phyloP scores from a whole-genome alignment of 2,888 invertebrate genomes.

The Choristoneura rosaceana region DNA sequence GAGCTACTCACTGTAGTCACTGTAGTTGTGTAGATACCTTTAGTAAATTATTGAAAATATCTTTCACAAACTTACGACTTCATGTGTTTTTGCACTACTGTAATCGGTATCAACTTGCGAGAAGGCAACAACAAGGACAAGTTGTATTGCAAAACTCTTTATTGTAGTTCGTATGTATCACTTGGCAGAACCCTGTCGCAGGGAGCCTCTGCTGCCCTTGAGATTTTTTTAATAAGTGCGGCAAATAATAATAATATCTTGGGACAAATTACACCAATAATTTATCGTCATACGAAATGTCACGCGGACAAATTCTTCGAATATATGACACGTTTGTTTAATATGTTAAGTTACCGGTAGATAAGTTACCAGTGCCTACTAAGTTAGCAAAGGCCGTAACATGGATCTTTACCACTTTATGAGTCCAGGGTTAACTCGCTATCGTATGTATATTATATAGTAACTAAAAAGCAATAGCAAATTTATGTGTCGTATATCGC shows the following conservation, averaged over 20 bases:
- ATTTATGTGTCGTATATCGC: constrained; percentile 4
- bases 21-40: too few species aligned
- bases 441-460: neutral
- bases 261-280: neutral
- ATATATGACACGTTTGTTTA: too few species aligned
- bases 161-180: too few species aligned
- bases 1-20: too few species aligned
- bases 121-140: neutral
- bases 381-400: neutral
- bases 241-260: too few species aligned
- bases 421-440: neutral
- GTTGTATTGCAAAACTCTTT: neutral
- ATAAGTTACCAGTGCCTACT: neutral
- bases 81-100: neutral
- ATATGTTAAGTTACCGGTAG: neutral
- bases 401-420: constrained; percentile 3
- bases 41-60: neutral
- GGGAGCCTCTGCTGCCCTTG: too few species aligned
- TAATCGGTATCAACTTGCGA: neutral
- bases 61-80: neutral
- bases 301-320: neutral
- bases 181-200: too few species aligned
- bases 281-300: neutral
- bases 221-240: too few species aligned
- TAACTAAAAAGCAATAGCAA: constrained; percentile 3